Evolutionary conservation across 2,888 invertebrate genomes (phyloP).

Genomic region (Aplocera efformata): DNA sequence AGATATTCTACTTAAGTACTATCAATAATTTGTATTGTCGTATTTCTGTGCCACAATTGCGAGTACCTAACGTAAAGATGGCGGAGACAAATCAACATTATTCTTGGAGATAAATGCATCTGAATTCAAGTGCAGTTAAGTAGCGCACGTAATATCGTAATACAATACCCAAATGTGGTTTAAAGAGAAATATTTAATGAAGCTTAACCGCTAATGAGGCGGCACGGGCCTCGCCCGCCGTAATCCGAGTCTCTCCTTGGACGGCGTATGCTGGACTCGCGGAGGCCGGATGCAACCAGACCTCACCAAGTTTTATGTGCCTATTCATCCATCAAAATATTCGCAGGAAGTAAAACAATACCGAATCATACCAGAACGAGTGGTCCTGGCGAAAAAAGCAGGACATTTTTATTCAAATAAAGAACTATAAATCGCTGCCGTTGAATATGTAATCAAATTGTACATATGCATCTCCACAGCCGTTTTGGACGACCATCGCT

Average conservation of each 20-base stretch:
- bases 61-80: no score
- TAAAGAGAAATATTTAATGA: conserved; percentile 39
- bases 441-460: conserved; percentile 33
- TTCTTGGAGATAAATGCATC: conserved; percentile 4
- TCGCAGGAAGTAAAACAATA: conserved; percentile 32
- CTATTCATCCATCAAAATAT: conserved; percentile 28
- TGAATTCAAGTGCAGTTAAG: conserved; percentile 5
- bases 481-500: conserved; percentile 53
- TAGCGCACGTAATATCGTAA: conserved; percentile 17
- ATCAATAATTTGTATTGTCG: conserved; percentile 44
- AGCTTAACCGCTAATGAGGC: conserved; percentile 63
- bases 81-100: background rate
- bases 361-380: conserved; percentile 18
- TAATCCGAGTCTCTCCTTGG: conserved; percentile 47
- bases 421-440: conserved; percentile 21
- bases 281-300: conserved; percentile 28
- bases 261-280: conserved; percentile 25
- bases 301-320: conserved; percentile 16
- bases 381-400: conserved; percentile 6
- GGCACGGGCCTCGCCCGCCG: conserved; percentile 54
- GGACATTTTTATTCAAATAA: conserved; percentile 13
- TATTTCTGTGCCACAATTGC: conserved; percentile 33
- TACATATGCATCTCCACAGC: conserved; percentile 41
- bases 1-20: conserved; percentile 48
- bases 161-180: conserved; percentile 28